A percentile compares a stretch with the other conserved stretches of the same genome.
Conservation (phyloP, 2,113 vertebrate species). For the Crotalus viridis region DNA sequence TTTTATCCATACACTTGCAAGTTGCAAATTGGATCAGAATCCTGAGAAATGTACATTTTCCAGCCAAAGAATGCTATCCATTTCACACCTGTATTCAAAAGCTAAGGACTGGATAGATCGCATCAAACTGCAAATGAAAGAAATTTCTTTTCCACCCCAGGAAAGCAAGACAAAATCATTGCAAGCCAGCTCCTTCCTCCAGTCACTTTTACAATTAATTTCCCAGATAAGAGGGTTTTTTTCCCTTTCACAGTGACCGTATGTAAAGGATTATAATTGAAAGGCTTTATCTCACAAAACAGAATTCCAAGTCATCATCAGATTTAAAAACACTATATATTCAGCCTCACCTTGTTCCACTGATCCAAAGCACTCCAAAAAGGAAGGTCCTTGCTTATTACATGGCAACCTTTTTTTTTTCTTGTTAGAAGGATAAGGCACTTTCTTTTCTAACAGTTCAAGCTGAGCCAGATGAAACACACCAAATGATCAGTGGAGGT, state of each 20-base stretch:
- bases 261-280: conserved; percentile 61
- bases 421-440: conserved; percentile 44
- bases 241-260: conserved; percentile 37
- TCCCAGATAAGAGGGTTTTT: conserved; percentile 41
- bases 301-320: conserved; percentile 60
- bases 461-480: neutral
- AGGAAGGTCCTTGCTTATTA: conserved; percentile 77
- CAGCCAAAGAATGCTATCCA: neutral
- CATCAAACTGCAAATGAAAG: neutral
- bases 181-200: conserved; percentile 2
- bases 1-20: neutral
- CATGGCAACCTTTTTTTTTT: conserved; percentile 58
- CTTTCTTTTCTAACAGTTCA: neutral
- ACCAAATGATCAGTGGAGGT: neutral
- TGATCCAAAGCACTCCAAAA: conserved; percentile 72
- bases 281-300: conserved; percentile 50
- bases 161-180: conserved; percentile 20
- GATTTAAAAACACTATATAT: conserved; percentile 77
- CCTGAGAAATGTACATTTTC: neutral
- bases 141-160: neutral
- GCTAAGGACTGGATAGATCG: neutral
- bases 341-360: conserved; percentile 65
- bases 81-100: neutral
- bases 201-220: conserved; percentile 53
- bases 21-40: neutral